Evolutionary conservation across 53 echinoderm and acorn worm species (phyloP).

Genomic region (Stichopus horrens): DNA sequence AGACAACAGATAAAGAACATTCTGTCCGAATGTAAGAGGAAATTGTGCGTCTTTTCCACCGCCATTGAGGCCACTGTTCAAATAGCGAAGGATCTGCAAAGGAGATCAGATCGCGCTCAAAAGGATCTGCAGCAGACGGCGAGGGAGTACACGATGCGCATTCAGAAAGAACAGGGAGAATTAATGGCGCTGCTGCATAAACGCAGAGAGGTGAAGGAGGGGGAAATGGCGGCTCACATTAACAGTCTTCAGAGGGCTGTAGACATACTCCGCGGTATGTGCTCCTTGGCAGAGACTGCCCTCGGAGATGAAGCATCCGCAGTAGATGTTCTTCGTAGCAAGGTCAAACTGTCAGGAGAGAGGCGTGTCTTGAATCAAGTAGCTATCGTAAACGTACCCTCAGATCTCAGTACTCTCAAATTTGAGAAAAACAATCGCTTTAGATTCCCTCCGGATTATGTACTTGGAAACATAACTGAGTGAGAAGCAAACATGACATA

Average conservation of each 20-base stretch:
- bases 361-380: slow-evolving; percentile 65
- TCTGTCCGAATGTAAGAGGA: slow-evolving; percentile 79
- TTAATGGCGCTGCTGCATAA: slow-evolving; percentile 81
- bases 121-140: slow-evolving; percentile 75
- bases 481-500: not conserved
- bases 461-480: slow-evolving; percentile 73
- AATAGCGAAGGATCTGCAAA: slow-evolving; percentile 81
- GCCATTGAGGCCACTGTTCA: slow-evolving; percentile 91
- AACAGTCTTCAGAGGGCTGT: slow-evolving; percentile 84
- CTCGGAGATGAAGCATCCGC: slow-evolving; percentile 64
- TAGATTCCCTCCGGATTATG: slow-evolving; percentile 55
- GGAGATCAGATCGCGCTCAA: slow-evolving; percentile 83
- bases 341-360: slow-evolving; percentile 67
- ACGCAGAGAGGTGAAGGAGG: slow-evolving; percentile 80
- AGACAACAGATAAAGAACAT: slow-evolving; percentile 76
- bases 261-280: slow-evolving; percentile 81
- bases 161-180: slow-evolving; percentile 69
- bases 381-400: slow-evolving; percentile 73
- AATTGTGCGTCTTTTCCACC: slow-evolving; percentile 87
- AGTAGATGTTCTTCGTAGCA: slow-evolving; percentile 74
- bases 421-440: slow-evolving; percentile 64
- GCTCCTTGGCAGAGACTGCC: slow-evolving; percentile 78
- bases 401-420: slow-evolving; percentile 77
- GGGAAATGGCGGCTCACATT: slow-evolving; percentile 94
- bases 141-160: slow-evolving; percentile 59